Percentiles rank a stretch among this genome's conserved stretches.
Evolutionary conservation across 2,888 invertebrate genomes (phyloP).

Genomic region (Acrobasis suavella): DNA sequence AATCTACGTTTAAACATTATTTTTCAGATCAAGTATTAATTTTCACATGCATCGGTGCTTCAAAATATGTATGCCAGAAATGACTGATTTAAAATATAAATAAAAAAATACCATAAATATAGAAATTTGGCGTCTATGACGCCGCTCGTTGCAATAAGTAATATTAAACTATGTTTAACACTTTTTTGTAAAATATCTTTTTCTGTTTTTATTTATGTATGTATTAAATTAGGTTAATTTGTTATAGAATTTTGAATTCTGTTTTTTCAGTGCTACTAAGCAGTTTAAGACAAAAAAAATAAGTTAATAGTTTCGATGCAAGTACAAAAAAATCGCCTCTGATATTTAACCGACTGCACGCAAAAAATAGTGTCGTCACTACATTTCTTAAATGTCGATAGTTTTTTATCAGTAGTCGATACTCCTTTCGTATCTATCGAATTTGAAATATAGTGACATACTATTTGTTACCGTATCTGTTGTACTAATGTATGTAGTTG

Average conservation of each 20-base stretch:
- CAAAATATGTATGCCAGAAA: slow-evolving; percentile 40
- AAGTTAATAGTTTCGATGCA: slow-evolving; percentile 35
- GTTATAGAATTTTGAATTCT: slow-evolving; percentile 45
- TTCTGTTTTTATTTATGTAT: slow-evolving; percentile 57
- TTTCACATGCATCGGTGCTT: slow-evolving; percentile 8
- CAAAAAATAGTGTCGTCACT: slow-evolving; percentile 17
- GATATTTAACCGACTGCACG: slow-evolving; percentile 7
- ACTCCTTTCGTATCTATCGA: slow-evolving; percentile 15
- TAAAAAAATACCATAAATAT: slow-evolving; percentile 39
- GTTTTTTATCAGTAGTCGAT: slow-evolving; percentile 21
- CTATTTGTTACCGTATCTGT: slow-evolving; percentile 25
- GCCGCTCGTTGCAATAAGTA: slow-evolving; percentile 72
- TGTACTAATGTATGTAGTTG: slow-evolving; percentile 30
- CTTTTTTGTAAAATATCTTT: slow-evolving; percentile 61
- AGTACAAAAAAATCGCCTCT: slow-evolving; percentile 37
- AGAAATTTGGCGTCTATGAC: slow-evolving; percentile 55
- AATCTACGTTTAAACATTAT: background rate
- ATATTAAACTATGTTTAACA: slow-evolving; percentile 41
- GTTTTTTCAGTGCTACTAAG: slow-evolving; percentile 30
- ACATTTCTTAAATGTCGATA: slow-evolving; percentile 26
- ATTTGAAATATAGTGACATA: slow-evolving; percentile 1
- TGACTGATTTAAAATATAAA: slow-evolving; percentile 48
- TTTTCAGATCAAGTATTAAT: background rate
- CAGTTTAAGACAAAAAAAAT: background rate
- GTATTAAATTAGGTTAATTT: slow-evolving; percentile 43